A percentile compares a stretch with the other conserved stretches of the same genome.
Evolutionary conservation across 2,113 vertebrate genomes (phyloP).

Genomic region (Perca fluviatilis): DNA sequence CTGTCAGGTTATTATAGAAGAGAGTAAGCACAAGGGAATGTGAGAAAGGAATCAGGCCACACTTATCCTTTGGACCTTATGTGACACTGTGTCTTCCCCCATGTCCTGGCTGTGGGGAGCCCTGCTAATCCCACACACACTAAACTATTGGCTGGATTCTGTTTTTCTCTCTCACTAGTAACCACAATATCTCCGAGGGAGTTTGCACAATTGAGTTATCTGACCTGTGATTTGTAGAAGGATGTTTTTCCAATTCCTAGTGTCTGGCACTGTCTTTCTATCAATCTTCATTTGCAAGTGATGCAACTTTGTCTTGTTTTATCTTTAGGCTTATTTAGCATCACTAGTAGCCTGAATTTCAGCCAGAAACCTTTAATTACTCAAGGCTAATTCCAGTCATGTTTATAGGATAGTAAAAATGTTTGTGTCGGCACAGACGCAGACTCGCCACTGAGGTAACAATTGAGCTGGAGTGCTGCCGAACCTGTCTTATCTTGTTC

Average conservation of each 20-base stretch:
- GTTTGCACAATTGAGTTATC: constrained; percentile 23
- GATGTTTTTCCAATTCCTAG: not conserved
- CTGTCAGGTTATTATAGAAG: constrained; percentile 9
- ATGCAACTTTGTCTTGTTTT: not conserved
- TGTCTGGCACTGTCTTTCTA: not conserved
- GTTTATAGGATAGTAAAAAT: not conserved
- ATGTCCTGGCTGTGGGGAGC: not conserved
- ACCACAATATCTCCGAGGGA: not conserved
- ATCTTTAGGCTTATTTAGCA: not conserved
- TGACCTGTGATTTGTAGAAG: not conserved
- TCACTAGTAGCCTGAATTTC: not conserved
- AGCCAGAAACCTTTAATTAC: not conserved
- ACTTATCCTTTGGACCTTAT: constrained; percentile 32
- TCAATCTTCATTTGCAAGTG: not conserved
- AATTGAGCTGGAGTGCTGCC: not conserved
- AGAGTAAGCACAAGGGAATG: not conserved
- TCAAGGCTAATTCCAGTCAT: not conserved
- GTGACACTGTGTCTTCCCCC: not conserved
- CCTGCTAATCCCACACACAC: constrained; percentile 1
- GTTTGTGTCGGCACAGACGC: not conserved
- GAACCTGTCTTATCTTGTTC: constrained; percentile 46
- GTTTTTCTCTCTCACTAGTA: not conserved
- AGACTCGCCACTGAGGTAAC: not conserved
- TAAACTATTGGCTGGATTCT: not conserved
- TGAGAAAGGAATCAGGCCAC: constrained; percentile 5